A percentile compares a stretch with the other conserved stretches of the same genome.
Conservation (phyloP, 2,888 invertebrate genomes). For the Cerastis rubricosa region DNA sequence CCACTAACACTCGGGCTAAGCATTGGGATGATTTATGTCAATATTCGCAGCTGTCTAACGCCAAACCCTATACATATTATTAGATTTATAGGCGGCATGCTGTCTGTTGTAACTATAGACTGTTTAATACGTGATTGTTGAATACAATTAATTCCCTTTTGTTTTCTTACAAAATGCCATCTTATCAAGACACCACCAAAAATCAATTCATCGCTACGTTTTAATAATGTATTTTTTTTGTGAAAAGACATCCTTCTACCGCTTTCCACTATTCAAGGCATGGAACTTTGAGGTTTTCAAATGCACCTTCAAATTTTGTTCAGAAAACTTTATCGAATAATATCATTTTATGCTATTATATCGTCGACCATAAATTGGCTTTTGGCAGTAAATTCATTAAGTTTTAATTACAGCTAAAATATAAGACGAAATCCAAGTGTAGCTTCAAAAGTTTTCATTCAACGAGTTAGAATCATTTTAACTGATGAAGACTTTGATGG, state of each 20-base stretch:
- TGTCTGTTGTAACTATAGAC: constrained; percentile 6
- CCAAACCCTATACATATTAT: constrained; percentile 21
- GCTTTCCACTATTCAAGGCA: not conserved
- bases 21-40: constrained; percentile 61
- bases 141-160: not conserved
- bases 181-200: not conserved
- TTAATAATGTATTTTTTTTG: not conserved
- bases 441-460: constrained; percentile 55
- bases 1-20: constrained; percentile 51
- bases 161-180: not conserved
- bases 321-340: not conserved
- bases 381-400: constrained; percentile 37
- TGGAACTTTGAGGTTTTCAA: not conserved
- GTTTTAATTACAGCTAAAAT: constrained; percentile 47
- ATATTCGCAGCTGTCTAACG: constrained; percentile 54
- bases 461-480: constrained; percentile 46
- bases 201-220: not conserved
- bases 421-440: constrained; percentile 36
- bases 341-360: constrained; percentile 26
- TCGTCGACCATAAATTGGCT: constrained; percentile 31
- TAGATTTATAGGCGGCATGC: constrained; percentile 34
- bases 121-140: not conserved
- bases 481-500: constrained; percentile 37
- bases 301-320: constrained; percentile 3
- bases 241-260: not conserved